Base-by-base conservation (phyloP, 37 sponge, comb jelly and placozoan genomes). In the Cladorhizidae sp. region DNA sequence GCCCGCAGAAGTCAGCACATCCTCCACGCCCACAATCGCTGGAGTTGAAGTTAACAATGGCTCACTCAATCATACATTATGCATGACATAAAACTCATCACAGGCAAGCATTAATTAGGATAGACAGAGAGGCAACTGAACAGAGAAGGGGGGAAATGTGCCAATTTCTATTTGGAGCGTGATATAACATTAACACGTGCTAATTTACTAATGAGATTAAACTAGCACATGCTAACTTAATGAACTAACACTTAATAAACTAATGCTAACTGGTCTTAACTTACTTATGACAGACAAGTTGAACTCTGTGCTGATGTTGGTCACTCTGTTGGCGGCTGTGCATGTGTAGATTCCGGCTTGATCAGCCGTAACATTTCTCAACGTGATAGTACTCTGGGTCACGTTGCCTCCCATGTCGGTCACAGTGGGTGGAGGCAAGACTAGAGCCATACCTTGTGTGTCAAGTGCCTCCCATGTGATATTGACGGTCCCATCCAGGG, bases 221-320 rank as follows among this genome's bases (percentile, higher is more conserved):
- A n/a, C n/a, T n/a, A n/a, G n/a, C n/a, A n/a, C n/a, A n/a, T n/a
- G n/a, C n/a, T n/a, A n/a, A n/a, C n/a, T n/a, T n/a, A n/a, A n/a
- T n/a, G n/a, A n/a, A n/a, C n/a, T n/a, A n/a, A n/a, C n/a, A n/a
- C n/a, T n/a, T n/a, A n/a, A n/a, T n/a, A n/a, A n/a, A n/a, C n/a
- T n/a, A n/a, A n/a, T n/a, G n/a, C n/a, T n/a, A n/a, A n/a, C n/a
- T n/a, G n/a, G n/a, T n/a, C n/a, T 52, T 28, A 21, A 76, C 61
- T 76, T 57, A 76, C 77, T 32, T 9, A 57, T 29, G 61, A 76
- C 74, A 43, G 33, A 50, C 21, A 73, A 20, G 36, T 18, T 73
- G 35, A 45, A 32, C 26, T 40, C 36, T 15, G 50, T 31, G 5
- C 35, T 7, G 17, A 65, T 12, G 12, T 28, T 65, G 36, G 3